Percentiles rank a stretch among this genome's conserved stretches.
Evolutionary conservation across 2,113 vertebrate species (phyloP).

Genomic region (Zapus hudsonius): DNA sequence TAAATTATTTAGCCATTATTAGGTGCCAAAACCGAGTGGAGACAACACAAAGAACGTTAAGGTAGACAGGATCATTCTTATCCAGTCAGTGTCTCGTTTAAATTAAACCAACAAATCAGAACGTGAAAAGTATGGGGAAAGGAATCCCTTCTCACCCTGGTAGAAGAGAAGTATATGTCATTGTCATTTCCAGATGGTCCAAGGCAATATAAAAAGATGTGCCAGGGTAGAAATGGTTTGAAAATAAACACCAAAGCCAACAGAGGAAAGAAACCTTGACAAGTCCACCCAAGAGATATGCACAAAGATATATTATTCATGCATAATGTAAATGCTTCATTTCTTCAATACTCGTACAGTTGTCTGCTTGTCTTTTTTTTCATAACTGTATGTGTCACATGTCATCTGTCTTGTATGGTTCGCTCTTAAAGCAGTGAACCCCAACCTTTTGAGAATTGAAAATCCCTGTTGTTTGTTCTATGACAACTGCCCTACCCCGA

Average conservation of each 20-base stretch:
- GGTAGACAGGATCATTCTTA: conserved; percentile 37
- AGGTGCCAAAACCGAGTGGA: conserved; percentile 30
- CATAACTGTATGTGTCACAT: conserved; percentile 61
- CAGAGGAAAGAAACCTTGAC: conserved; percentile 64
- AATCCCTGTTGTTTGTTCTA: conserved; percentile 47
- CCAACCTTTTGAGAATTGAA: conserved; percentile 53
- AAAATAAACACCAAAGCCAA: conserved; percentile 70
- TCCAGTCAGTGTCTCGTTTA: conserved; percentile 10
- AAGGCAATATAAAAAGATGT: conserved; percentile 60
- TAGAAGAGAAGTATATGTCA: neutral
- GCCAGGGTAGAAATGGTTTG: conserved; percentile 44
- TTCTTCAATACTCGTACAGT: conserved; percentile 65
- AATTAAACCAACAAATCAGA: conserved; percentile 75
- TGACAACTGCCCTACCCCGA: conserved; percentile 58
- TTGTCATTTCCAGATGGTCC: conserved; percentile 25
- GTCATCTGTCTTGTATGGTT: conserved; percentile 59
- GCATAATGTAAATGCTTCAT: conserved; percentile 74
- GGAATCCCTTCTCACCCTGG: neutral
- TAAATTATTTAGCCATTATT: conserved; percentile 70
- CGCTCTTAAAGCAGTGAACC: conserved; percentile 66
- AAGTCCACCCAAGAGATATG: conserved; percentile 64
- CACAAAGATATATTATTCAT: conserved; percentile 71
- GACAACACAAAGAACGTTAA: conserved; percentile 22
- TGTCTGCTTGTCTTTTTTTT: conserved; percentile 56
- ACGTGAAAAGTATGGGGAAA: conserved; percentile 52